Evolutionary conservation across 2,797 vertebrate species (phyloP).

Genomic region (Lepus townsendii): DNA sequence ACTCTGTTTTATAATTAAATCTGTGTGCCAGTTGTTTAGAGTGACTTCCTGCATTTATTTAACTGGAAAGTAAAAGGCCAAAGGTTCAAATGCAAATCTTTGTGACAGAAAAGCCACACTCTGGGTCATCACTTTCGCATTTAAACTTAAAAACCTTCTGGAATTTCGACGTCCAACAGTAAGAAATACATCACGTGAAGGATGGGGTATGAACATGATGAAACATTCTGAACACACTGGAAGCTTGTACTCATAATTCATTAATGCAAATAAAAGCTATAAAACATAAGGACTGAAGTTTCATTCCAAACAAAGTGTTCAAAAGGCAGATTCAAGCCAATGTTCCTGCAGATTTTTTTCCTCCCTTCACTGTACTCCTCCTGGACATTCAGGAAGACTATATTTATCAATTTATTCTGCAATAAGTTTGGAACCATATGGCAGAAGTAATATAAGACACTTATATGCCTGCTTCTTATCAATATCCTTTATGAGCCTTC

Average conservation of each 20-base stretch:
- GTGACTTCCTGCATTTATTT: background rate
- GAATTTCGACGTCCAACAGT: background rate
- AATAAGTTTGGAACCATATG: background rate
- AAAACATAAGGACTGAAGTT: slow-evolving; percentile 5
- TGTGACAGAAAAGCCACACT: background rate
- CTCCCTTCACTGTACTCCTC: background rate
- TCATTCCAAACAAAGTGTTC: background rate
- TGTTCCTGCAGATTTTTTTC: background rate
- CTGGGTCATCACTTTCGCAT: background rate
- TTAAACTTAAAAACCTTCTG: slow-evolving; percentile 11
- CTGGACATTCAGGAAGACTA: background rate
- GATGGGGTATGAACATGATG: slow-evolving; percentile 20
- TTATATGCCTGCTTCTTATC: background rate
- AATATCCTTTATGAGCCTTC: background rate
- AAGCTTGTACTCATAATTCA: slow-evolving; percentile 36
- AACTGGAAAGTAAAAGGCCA: background rate
- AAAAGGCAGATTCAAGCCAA: background rate
- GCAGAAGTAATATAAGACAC: slow-evolving; percentile 18
- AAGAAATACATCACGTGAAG: background rate
- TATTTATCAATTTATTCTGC: background rate
- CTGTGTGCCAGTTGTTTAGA: background rate
- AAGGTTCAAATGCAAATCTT: background rate
- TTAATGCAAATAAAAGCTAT: slow-evolving; percentile 43
- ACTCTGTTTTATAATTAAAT: background rate
- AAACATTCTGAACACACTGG: slow-evolving; percentile 24